Evolutionary conservation across 1,140 invertebrate species (phyloP).

Genomic region (Drosophila auraria): DNA sequence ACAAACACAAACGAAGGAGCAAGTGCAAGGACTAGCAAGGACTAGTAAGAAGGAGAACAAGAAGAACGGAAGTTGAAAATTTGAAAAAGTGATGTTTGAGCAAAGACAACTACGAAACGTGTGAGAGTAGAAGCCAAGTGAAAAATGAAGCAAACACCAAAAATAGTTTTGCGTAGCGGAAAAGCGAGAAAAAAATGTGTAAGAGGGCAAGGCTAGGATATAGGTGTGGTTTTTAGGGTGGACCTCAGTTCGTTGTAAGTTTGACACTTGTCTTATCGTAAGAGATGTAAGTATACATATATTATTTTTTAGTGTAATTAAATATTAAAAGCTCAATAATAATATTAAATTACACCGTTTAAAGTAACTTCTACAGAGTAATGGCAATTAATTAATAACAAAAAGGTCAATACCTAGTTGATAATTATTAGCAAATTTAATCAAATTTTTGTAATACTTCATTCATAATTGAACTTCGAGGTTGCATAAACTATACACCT

Average conservation of each 20-base stretch:
- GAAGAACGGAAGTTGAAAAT: conserved; percentile 20
- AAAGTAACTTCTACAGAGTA: too few relatives aligned
- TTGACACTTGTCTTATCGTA: too few relatives aligned
- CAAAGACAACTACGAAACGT: conserved; percentile 41
- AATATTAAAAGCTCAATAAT: too few relatives aligned
- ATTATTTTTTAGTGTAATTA: too few relatives aligned
- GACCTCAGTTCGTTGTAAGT: not conserved
- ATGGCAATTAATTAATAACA: not conserved
- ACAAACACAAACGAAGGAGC: conserved; percentile 25
- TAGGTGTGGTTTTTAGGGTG: conserved; percentile 33
- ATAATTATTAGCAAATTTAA: too few relatives aligned
- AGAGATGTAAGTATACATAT: too few relatives aligned
- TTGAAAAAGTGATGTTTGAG: conserved; percentile 30
- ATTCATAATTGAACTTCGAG: too few relatives aligned
- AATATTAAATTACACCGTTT: too few relatives aligned
- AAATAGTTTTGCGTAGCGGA: conserved; percentile 46
- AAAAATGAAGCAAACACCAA: conserved; percentile 60
- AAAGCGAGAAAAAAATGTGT: conserved; percentile 9
- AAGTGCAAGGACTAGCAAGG: conserved; percentile 29
- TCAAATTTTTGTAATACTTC: too few relatives aligned
- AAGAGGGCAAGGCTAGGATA: conserved; percentile 15
- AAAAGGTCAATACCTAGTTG: not conserved
- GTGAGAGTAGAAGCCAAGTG: conserved; percentile 38
- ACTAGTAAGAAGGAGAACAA: conserved; percentile 12
- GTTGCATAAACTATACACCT: too few relatives aligned